Conservation (phyloP, 2,888 invertebrate genomes). For the Hemithea aestivaria region DNA sequence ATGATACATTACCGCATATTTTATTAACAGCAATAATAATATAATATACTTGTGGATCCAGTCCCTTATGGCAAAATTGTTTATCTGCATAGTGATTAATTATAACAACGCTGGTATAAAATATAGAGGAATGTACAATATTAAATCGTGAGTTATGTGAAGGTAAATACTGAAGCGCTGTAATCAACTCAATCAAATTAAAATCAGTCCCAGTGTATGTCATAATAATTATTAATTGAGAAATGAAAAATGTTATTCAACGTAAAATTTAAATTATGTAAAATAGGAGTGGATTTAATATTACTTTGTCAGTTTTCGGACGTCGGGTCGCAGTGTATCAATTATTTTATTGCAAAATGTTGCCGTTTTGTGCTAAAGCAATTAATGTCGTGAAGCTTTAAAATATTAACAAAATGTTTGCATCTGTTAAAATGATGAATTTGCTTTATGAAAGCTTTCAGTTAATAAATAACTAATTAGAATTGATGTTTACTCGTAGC, state of each 20-base stretch:
- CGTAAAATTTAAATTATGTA: slow-evolving; percentile 14
- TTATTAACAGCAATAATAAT: no score
- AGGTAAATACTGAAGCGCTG: slow-evolving; percentile 7
- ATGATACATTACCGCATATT: no score
- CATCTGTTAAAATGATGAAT: neutral
- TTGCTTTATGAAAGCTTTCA: no score
- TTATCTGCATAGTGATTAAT: no score
- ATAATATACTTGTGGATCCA: no score
- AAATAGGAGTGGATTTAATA: slow-evolving; percentile 4
- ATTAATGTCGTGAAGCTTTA: slow-evolving; percentile 5
- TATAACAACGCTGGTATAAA: no score
- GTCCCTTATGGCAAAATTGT: no score
- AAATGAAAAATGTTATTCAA: slow-evolving; percentile 17
- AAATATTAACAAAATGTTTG: neutral
- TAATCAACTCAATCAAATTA: slow-evolving; percentile 24
- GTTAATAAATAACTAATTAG: no score
- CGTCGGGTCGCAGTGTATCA: neutral
- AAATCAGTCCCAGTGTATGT: slow-evolving; percentile 19
- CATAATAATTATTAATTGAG: slow-evolving; percentile 22
- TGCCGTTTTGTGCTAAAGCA: slow-evolving; percentile 2
- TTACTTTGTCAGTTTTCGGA: no score
- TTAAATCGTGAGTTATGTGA: no score
- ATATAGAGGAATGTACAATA: no score
- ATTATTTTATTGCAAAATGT: neutral
- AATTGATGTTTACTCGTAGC: no score